Conservation (phyloP, 2,888 invertebrate genomes). For the Amiota mariae region DNA sequence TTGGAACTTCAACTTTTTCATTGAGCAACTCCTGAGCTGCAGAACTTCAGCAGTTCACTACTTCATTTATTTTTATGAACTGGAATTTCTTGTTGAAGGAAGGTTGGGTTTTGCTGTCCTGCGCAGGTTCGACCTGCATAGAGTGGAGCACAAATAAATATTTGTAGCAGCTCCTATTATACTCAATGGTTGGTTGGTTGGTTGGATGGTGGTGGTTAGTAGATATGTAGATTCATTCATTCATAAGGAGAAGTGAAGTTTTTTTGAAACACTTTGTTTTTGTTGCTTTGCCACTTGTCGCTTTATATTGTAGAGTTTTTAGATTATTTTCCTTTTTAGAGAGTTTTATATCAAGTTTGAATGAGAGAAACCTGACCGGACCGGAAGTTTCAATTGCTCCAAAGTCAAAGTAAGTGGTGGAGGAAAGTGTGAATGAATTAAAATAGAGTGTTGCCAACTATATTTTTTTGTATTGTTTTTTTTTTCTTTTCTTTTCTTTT, state of each 20-base stretch:
- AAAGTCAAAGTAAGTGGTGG: too few species aligned
- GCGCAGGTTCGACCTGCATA: constrained; percentile 55
- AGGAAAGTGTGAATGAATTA: too few species aligned
- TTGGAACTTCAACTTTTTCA: constrained; percentile 56
- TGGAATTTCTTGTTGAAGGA: too few species aligned
- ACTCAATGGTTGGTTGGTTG: constrained; percentile 17
- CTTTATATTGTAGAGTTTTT: constrained; percentile 5
- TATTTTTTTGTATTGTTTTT: too few species aligned
- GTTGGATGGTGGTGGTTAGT: neutral
- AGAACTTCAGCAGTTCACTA: constrained; percentile 37
- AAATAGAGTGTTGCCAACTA: too few species aligned
- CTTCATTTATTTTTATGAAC: constrained; percentile 40
- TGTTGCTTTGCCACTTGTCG: constrained; percentile 10
- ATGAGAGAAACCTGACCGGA: too few species aligned
- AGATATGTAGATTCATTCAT: constrained; percentile 8
- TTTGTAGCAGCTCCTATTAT: too few species aligned
- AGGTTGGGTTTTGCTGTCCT: constrained; percentile 33
- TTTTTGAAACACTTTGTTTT: neutral
- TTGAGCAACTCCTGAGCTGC: constrained; percentile 54
- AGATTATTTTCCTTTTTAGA: neutral
- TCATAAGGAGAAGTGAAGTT: constrained; percentile 12
- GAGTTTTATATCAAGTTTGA: too few species aligned
- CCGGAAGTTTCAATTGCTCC: too few species aligned
- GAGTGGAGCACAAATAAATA: too few species aligned
- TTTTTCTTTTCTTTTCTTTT: neutral